A percentile compares a stretch with the other conserved stretches of the same genome.
Conservation (phyloP, 2,797 vertebrate genomes). For the Mormyrops boulengeri region DNA sequence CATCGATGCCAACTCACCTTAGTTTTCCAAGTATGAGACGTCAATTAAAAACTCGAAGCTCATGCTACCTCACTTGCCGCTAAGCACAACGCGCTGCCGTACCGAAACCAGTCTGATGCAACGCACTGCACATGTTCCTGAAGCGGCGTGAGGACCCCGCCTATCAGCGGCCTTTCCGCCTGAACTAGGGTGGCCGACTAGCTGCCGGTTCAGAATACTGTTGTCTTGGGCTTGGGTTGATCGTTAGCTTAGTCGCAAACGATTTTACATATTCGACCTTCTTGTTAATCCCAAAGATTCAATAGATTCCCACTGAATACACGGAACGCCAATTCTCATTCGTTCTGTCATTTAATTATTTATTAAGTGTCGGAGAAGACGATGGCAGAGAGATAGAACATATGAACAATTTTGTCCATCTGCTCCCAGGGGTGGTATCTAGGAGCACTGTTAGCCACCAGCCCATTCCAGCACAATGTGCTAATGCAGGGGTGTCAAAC, state of each 20-base stretch:
- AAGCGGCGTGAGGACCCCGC: constrained; percentile 25
- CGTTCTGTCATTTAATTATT: neutral
- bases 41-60: constrained; percentile 32
- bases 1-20: neutral
- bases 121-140: constrained; percentile 42
- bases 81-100: neutral
- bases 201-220: neutral
- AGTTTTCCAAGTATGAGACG: constrained; percentile 33
- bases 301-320: neutral
- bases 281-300: neutral
- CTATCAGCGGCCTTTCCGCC: constrained; percentile 35
- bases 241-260: neutral
- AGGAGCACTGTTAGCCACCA: neutral
- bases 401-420: neutral
- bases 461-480: neutral
- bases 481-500: no score
- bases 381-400: neutral
- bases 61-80: constrained; percentile 37
- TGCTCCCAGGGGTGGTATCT: neutral
- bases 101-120: constrained; percentile 52
- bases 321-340: neutral
- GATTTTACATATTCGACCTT: neutral
- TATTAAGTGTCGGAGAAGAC: neutral
- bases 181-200: constrained; percentile 25
- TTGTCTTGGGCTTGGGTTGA: neutral